Conservation (phyloP, 2,888 invertebrate species). For the Limulus polyphemus region DNA sequence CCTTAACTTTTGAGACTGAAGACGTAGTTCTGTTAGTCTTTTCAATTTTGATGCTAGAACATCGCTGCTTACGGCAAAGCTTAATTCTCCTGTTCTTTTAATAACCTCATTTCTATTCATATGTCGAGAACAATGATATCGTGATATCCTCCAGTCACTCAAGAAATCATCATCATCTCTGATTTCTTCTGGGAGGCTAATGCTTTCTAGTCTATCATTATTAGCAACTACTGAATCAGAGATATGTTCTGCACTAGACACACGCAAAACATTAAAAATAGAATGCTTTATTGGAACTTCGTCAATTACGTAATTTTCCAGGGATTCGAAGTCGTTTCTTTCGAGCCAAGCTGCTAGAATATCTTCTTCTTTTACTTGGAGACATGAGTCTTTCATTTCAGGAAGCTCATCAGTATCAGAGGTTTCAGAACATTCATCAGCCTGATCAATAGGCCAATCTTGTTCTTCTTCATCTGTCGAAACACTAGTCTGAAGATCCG, state of each 20-base stretch:
- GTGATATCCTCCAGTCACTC: too few species aligned
- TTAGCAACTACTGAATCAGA: conserved; percentile 15
- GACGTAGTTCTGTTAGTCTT: conserved; percentile 11
- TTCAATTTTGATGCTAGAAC: conserved; percentile 14
- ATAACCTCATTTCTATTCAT: background rate
- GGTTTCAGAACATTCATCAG: conserved; percentile 56
- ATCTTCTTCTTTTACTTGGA: conserved; percentile 79
- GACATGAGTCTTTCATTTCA: conserved; percentile 72
- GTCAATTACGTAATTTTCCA: conserved; percentile 43
- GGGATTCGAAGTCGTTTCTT: conserved; percentile 44
- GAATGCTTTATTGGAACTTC: conserved; percentile 52
- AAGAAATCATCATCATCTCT: too few species aligned
- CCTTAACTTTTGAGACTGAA: conserved; percentile 9
- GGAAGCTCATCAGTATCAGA: conserved; percentile 68
- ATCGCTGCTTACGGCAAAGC: conserved; percentile 7
- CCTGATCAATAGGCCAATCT: conserved; percentile 7
- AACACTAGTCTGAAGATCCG: background rate
- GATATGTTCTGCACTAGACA: conserved; percentile 19
- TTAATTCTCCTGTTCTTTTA: conserved; percentile 12
- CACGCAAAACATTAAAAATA: conserved; percentile 4
- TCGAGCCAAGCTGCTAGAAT: conserved; percentile 54
- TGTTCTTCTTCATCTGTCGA: background rate
- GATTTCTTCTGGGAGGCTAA: conserved; percentile 14
- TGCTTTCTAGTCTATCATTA: conserved; percentile 11
- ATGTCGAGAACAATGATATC: background rate